These are phyloP conservation scores for Leptogaster cylindrica DNA, from an alignment of 2,888 invertebrate species.

Conservation along the genomic window DNA sequence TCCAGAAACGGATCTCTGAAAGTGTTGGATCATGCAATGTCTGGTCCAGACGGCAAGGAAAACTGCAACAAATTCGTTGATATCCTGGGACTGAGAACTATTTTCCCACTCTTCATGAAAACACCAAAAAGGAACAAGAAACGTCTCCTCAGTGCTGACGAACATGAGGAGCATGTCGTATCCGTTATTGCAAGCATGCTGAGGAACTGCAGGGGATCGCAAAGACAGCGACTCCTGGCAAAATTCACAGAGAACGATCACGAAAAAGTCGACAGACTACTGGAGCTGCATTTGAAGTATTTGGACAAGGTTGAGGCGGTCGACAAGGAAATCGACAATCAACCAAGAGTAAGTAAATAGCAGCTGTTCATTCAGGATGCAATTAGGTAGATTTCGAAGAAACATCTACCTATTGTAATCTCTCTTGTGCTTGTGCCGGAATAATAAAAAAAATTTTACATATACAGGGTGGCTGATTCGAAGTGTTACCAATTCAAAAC, in stretches of 20 bases:
- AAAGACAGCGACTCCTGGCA: slow-evolving; percentile 85
- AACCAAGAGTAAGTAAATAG: slow-evolving; percentile 56
- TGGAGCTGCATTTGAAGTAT: slow-evolving; percentile 97
- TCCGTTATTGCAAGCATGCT: slow-evolving; percentile 94
- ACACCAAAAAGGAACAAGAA: slow-evolving; percentile 87
- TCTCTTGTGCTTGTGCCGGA: too few relatives aligned
- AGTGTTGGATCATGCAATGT: slow-evolving; percentile 96
- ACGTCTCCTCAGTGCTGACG: slow-evolving; percentile 80
- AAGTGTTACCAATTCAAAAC: too few relatives aligned
- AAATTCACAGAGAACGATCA: slow-evolving; percentile 99
- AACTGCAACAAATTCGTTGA: slow-evolving; percentile 98
- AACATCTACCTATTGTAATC: too few relatives aligned
- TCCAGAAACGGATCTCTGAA: slow-evolving; percentile 95
- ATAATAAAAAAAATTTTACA: too few relatives aligned
- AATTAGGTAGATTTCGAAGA: too few relatives aligned
- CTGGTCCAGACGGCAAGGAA: slow-evolving; percentile 89
- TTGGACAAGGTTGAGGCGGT: slow-evolving; percentile 88
- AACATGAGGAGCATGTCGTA: slow-evolving; percentile 94
- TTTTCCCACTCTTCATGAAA: slow-evolving; percentile 99
- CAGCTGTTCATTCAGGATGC: too few relatives aligned
- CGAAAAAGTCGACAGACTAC: slow-evolving; percentile 94
- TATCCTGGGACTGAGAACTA: slow-evolving; percentile 91
- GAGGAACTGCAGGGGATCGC: slow-evolving; percentile 88
- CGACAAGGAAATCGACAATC: slow-evolving; percentile 76
- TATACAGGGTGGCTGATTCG: too few relatives aligned